Conservation (phyloP, 64 coral and sea anemone species). For the Dendrophyllia cribrosa region DNA sequence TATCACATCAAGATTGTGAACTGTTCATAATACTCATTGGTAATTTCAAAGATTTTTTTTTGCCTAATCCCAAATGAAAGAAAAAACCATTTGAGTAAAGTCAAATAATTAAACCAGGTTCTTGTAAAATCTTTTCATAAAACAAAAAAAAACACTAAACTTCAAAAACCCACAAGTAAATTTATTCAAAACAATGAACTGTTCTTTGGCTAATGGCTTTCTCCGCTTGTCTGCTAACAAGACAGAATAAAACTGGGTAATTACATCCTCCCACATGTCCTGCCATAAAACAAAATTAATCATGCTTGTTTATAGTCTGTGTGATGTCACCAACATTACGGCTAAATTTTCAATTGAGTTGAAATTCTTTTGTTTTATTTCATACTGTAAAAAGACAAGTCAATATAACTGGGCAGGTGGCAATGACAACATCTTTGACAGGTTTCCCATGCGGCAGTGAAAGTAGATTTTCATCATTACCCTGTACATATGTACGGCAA, state of each 20-base stretch:
- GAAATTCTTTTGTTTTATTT: neutral
- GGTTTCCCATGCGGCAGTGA: neutral
- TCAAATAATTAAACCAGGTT: neutral
- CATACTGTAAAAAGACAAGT: neutral
- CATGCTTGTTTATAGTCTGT: neutral
- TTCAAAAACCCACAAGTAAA: constrained; percentile 3
- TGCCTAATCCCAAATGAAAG: too few relatives aligned
- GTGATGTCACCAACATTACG: neutral
- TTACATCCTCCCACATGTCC: neutral
- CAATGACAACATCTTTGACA: neutral
- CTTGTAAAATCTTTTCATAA: neutral
- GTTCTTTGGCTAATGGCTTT: neutral
- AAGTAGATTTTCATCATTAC: neutral
- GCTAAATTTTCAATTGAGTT: neutral
- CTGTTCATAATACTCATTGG: neutral
- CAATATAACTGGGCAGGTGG: neutral
- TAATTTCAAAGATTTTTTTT: neutral
- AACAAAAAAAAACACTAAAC: neutral
- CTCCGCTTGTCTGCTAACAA: neutral
- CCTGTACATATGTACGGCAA: too few relatives aligned
- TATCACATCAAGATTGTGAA: neutral
- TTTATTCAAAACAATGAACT: neutral
- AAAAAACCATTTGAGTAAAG: neutral
- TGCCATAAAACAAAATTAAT: neutral
- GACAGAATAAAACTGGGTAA: neutral